Evolutionary conservation across 23 tunicate genomes (phyloP).

Genomic region (Ciona savignyi): DNA sequence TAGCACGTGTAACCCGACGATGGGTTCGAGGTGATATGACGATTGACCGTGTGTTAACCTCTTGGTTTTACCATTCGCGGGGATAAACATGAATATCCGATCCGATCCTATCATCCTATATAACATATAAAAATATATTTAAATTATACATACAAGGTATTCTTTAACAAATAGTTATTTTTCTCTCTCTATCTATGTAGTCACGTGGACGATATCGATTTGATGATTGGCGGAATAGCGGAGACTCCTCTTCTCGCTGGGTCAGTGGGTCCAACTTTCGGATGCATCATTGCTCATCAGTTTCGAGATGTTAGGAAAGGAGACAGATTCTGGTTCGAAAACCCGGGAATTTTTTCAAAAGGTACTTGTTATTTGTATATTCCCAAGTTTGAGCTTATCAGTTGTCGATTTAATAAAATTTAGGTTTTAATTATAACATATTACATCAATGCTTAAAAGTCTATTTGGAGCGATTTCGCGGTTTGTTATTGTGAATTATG

Average conservation of each 20-base stretch:
- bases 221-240: slow-evolving; percentile 68
- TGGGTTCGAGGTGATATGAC: too few relatives aligned
- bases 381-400: neutral
- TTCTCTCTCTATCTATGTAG: slow-evolving; percentile 3
- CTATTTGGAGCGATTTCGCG: too few relatives aligned
- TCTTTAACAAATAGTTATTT: neutral
- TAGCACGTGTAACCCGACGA: too few relatives aligned
- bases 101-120: neutral
- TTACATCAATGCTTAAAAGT: too few relatives aligned
- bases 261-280: slow-evolving; percentile 78
- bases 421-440: too few relatives aligned
- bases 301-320: slow-evolving; percentile 74
- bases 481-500: too few relatives aligned
- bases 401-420: neutral
- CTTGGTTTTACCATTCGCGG: too few relatives aligned
- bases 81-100: too few relatives aligned
- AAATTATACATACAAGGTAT: neutral
- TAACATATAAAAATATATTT: neutral
- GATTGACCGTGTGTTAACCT: too few relatives aligned
- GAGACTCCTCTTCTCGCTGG: slow-evolving; percentile 42
- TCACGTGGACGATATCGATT: slow-evolving; percentile 76
- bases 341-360: slow-evolving; percentile 45
- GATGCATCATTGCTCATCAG: slow-evolving; percentile 62
- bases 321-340: slow-evolving; percentile 72
- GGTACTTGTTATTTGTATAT: slow-evolving; percentile 12